phyloP scores from a whole-genome alignment of 2,797 vertebrate species.

The Lophura swinhoii region DNA sequence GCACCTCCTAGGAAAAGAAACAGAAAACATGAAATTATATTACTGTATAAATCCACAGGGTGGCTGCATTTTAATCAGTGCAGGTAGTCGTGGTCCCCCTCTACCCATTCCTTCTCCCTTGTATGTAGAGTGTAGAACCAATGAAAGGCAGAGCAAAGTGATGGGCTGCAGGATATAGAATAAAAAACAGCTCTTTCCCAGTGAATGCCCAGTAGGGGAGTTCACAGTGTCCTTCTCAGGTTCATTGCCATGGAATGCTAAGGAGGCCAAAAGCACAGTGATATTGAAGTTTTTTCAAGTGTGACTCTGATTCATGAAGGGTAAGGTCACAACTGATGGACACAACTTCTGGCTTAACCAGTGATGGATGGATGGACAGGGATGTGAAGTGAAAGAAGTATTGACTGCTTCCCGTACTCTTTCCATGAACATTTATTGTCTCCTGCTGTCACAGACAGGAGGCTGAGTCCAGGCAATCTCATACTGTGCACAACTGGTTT shows the following conservation, averaged over 20 bases:
- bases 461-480: background rate
- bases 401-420: slow-evolving; percentile 1
- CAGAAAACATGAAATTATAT: background rate
- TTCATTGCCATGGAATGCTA: background rate
- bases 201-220: background rate
- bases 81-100: background rate
- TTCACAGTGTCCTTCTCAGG: background rate
- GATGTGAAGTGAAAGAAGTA: slow-evolving; percentile 46
- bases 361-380: background rate
- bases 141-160: accelerated
- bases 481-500: background rate
- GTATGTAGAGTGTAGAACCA: background rate
- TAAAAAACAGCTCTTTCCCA: background rate
- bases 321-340: slow-evolving; percentile 16
- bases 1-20: background rate
- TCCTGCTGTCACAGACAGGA: background rate
- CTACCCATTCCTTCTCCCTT: background rate
- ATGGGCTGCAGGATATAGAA: background rate
- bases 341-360: background rate
- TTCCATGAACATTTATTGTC: background rate
- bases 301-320: background rate
- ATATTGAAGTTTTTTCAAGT: background rate
- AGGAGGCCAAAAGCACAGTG: background rate
- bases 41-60: background rate
- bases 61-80: background rate